phyloP scores from a whole-genome alignment of 2,888 invertebrate genomes.

The Molorchus minor region DNA sequence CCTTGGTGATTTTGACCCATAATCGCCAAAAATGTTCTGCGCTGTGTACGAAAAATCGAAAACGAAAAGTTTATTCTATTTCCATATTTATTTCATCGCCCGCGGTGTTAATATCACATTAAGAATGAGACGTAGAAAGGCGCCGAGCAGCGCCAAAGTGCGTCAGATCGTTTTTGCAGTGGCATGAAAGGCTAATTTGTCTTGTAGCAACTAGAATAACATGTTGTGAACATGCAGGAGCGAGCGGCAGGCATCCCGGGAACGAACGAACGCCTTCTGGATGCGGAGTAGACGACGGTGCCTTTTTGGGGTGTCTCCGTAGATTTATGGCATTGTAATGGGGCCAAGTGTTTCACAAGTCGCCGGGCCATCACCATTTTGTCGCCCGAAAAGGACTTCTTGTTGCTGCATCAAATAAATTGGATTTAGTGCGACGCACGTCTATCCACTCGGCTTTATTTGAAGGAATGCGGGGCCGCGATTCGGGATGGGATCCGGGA shows the following conservation, averaged over 20 bases:
- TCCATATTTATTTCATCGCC: constrained; percentile 24
- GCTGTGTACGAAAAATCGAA: too few relatives aligned
- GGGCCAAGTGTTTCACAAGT: constrained; percentile 72
- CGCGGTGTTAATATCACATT: constrained; percentile 27
- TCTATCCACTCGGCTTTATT: constrained; percentile 50
- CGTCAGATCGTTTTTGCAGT: constrained; percentile 30
- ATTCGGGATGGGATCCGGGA: constrained; percentile 54
- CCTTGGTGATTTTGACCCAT: too few relatives aligned
- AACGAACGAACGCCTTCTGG: constrained; percentile 31
- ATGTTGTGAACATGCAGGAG: constrained; percentile 55
- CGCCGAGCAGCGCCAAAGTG: constrained; percentile 35
- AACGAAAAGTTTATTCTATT: neutral
- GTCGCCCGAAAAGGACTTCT: constrained; percentile 63
- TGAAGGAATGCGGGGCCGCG: constrained; percentile 45
- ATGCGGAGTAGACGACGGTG: constrained; percentile 57
- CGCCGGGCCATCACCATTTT: constrained; percentile 70
- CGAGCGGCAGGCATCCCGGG: constrained; percentile 17
- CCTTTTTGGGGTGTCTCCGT: constrained; percentile 51
- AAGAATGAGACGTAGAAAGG: constrained; percentile 27
- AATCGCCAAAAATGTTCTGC: too few relatives aligned
- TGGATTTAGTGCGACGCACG: constrained; percentile 53
- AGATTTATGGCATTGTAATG: constrained; percentile 71
- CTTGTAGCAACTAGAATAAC: constrained; percentile 55
- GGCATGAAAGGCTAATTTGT: constrained; percentile 54
- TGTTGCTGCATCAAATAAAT: constrained; percentile 63